A percentile compares a stretch with the other conserved stretches of the same genome.
phyloP scores from a whole-genome alignment of 1,140 invertebrate genomes.

The Vollenhovia emeryi region DNA sequence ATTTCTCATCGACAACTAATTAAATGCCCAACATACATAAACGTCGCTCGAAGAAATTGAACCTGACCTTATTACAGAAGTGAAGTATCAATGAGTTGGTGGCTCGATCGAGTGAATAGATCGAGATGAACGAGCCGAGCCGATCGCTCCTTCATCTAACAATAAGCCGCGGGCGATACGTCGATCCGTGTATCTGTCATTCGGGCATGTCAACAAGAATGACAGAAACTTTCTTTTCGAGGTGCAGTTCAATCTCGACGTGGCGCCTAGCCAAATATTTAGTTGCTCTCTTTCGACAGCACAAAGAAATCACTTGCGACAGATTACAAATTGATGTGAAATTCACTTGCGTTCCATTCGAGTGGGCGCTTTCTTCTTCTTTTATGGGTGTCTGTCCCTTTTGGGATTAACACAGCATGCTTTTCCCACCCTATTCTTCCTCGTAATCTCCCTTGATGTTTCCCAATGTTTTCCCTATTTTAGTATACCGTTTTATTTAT shows the following conservation, averaged over 20 bases:
- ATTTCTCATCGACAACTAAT: not conserved
- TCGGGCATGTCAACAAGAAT: constrained; percentile 19
- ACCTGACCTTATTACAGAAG: constrained; percentile 12
- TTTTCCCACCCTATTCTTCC: not conserved
- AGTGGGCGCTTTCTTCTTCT: constrained; percentile 21
- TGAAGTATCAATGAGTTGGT: not conserved
- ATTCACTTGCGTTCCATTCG: not conserved
- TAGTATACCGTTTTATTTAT: not conserved
- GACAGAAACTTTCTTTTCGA: constrained; percentile 50
- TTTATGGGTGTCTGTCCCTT: not conserved
- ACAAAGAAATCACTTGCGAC: constrained; percentile 8
- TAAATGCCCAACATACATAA: not conserved
- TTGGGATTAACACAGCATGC: not conserved
- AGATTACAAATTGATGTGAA: constrained; percentile 31
- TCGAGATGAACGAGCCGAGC: constrained; percentile 55
- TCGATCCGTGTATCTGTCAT: constrained; percentile 35
- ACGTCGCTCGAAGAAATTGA: not conserved
- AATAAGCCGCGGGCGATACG: not conserved
- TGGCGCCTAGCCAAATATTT: constrained; percentile 44
- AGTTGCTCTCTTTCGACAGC: not conserved
- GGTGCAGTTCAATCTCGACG: not conserved
- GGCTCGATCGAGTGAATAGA: not conserved
- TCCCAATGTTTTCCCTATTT: not conserved
- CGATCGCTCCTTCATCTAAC: not conserved
- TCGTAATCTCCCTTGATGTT: not conserved